Conservation (phyloP, 2,888 invertebrate genomes). For the Thyatira batis region DNA sequence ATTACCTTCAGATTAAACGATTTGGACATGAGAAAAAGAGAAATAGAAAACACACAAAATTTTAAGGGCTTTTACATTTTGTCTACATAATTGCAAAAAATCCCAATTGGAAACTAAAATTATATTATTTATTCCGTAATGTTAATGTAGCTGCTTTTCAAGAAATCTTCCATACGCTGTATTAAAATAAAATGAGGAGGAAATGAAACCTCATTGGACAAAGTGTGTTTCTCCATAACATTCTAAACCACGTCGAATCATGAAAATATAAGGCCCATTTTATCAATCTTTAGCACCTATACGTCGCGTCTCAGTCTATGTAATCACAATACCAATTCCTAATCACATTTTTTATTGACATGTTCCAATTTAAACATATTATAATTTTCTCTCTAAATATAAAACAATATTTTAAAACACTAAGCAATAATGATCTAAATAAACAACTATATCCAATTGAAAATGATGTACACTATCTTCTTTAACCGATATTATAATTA, state of each 20-base stretch:
- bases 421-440: conserved; percentile 15
- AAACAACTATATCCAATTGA: conserved; percentile 17
- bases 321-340: conserved; percentile 40
- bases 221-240: conserved; percentile 9
- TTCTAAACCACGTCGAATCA: conserved; percentile 23
- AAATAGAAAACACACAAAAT: too few relatives aligned
- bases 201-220: conserved; percentile 12
- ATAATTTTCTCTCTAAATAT: conserved; percentile 23
- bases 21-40: too few relatives aligned
- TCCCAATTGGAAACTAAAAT: too few relatives aligned
- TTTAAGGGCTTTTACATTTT: too few relatives aligned
- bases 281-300: conserved; percentile 40
- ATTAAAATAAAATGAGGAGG: not conserved
- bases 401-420: conserved; percentile 22
- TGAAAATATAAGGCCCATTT: conserved; percentile 36
- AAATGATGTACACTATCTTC: conserved; percentile 5
- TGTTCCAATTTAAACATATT: conserved; percentile 32
- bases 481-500: not conserved
- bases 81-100: too few relatives aligned
- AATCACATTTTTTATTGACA: conserved; percentile 19
- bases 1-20: too few relatives aligned
- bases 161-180: too few relatives aligned
- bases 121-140: too few relatives aligned
- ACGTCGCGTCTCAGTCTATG: conserved; percentile 46
- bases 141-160: too few relatives aligned